phyloP scores from a whole-genome alignment of 2,113 vertebrate genomes.

The Mixornis gularis region DNA sequence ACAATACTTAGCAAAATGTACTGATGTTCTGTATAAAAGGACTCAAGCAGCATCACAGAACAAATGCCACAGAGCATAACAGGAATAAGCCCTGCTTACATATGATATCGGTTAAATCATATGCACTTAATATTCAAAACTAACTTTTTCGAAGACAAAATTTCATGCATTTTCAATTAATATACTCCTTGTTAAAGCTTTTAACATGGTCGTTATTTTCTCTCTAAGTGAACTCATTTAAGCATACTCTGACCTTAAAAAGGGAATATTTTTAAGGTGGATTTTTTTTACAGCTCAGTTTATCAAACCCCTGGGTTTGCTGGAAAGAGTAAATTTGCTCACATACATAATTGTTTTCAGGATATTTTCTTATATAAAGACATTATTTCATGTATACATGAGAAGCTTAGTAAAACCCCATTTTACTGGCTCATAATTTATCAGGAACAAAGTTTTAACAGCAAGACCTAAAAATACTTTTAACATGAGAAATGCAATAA shows the following conservation, averaged over 20 bases:
- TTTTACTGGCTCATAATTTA: background rate
- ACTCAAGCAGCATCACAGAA: background rate
- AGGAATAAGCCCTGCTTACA: background rate
- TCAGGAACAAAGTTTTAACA: background rate
- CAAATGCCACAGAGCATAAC: background rate
- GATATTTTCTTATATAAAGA: background rate
- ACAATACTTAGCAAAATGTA: background rate
- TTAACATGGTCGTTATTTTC: constrained; percentile 6
- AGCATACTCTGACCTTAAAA: constrained; percentile 10
- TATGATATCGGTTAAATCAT: background rate
- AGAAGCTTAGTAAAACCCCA: background rate
- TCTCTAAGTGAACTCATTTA: background rate
- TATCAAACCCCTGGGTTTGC: background rate
- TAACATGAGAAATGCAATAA: background rate
- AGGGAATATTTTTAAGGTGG: background rate
- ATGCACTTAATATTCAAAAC: constrained; percentile 6
- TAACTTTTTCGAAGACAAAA: constrained; percentile 20
- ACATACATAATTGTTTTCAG: background rate
- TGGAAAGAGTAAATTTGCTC: background rate
- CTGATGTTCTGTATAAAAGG: background rate
- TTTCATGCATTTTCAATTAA: constrained; percentile 26
- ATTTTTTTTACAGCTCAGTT: constrained; percentile 1
- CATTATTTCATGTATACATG: background rate
- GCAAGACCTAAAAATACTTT: background rate
- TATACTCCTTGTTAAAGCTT: constrained; percentile 11